These are phyloP conservation scores for Halisarca cf. caerulea DNA, from an alignment of 37 sponge, comb jelly and placozoan species.

Conservation along the genomic window DNA sequence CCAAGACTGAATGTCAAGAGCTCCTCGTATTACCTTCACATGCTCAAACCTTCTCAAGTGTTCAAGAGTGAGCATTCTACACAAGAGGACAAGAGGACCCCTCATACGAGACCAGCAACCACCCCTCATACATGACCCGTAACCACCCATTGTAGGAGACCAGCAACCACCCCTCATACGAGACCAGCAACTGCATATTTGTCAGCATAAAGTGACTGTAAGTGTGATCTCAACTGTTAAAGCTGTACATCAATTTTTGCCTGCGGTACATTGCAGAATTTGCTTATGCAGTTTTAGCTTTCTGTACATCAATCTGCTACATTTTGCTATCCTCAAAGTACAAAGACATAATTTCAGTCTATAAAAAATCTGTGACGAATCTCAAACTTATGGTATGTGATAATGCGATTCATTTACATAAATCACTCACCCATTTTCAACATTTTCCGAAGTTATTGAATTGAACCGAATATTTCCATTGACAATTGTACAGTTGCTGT, in stretches of 20 bases:
- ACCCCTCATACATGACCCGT: neutral
- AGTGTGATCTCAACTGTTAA: neutral
- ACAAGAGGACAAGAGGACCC: too few species aligned
- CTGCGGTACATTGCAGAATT: too few species aligned
- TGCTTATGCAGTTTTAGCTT: too few species aligned
- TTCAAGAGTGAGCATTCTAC: neutral
- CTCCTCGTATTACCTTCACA: neutral
- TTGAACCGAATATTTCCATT: constrained; percentile 18
- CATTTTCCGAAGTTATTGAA: neutral
- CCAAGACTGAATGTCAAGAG: neutral
- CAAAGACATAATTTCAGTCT: too few species aligned
- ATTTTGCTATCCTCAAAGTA: too few species aligned
- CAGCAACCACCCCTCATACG: neutral
- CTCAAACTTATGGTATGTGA: too few species aligned
- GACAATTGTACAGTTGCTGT: constrained; percentile 12
- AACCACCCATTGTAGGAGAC: too few species aligned
- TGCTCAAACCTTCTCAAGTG: neutral
- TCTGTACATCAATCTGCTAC: too few species aligned
- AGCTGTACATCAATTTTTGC: too few species aligned
- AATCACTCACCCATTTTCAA: too few species aligned
- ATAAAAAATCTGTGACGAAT: too few species aligned
- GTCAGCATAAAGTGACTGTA: neutral
- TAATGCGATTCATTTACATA: too few species aligned
- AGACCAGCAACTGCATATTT: neutral
- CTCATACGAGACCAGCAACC: neutral